Base-by-base conservation (phyloP, 1,140 invertebrate genomes). In the Ceratina japonica region DNA sequence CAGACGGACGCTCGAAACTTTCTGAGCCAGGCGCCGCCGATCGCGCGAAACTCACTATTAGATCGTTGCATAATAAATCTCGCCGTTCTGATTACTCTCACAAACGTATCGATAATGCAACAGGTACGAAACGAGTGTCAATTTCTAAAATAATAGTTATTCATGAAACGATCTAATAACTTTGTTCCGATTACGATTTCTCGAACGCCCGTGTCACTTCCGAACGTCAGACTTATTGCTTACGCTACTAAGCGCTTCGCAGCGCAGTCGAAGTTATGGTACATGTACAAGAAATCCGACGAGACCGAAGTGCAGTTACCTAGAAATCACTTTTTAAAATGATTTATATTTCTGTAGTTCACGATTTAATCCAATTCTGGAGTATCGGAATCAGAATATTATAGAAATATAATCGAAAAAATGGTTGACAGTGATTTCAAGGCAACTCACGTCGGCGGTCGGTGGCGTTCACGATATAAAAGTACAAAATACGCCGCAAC, bases 401-500 rank as follows among this genome's bases (percentile, higher is more conserved):
- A 7, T 44, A 44, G 10, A 44, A 44, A 44, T 44, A 44, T 37
- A 37, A 37, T 37, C 37, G 37, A 7, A 37, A 10, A 8, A 44
- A 44, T 10, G 64, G 1, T 31, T 31, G 64, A 2, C 59, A 52
- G 37, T 18, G 64, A 44, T 18, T 59, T 59, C 54, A 69, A 18
- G 7, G 63, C 69, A 37, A 37, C 37, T 79, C 69, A 59, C 74
- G 77, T 49, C 59, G 10, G 58, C 59, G 49, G 64, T 79, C 64
- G 44, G 65, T 62, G 66, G 61, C 81, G 79, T 68, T 66, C 87
- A 87, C 86, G 82, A 88, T 89, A 89, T 89, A 89, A 89, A 89
- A 89, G 88, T 89, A 89, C 87, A 89, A 89, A 89, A 89, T 88
- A 77, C 88, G 81, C 80, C 80, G 59, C 3, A 69, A 78, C 69